These are phyloP conservation scores for Drusus annulatus DNA, from an alignment of 1,140 invertebrate genomes.

Conservation along the genomic window DNA sequence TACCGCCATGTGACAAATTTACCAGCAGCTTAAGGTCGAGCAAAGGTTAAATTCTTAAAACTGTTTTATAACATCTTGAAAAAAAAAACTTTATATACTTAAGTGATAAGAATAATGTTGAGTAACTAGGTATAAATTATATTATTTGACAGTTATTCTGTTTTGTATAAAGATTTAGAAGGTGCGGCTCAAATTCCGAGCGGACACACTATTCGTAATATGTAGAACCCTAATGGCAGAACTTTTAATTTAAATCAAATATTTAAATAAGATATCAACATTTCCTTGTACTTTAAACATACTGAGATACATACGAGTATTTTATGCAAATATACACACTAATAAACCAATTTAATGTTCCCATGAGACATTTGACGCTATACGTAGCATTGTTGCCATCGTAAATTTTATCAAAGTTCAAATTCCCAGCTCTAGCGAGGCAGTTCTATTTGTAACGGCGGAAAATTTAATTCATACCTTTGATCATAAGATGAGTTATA, in stretches of 20 bases:
- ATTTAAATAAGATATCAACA: constrained; percentile 35
- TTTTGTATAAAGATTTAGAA: neutral
- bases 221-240: neutral
- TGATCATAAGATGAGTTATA: neutral
- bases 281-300: constrained; percentile 26
- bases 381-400: constrained; percentile 14
- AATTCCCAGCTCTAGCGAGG: neutral
- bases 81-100: too few species aligned
- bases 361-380: constrained; percentile 16
- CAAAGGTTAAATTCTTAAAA: too few species aligned
- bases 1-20: neutral
- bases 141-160: neutral
- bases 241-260: constrained; percentile 8
- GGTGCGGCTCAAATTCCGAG: neutral
- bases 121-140: neutral
- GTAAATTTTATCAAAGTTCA: constrained; percentile 3
- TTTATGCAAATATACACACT: constrained; percentile 8
- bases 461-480: constrained; percentile 4
- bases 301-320: constrained; percentile 6
- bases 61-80: too few species aligned
- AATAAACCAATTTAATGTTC: constrained; percentile 28
- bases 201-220: neutral
- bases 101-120: too few species aligned
- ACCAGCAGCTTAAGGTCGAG: neutral
- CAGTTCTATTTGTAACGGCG: neutral